Evolutionary conservation across 2,888 invertebrate genomes (phyloP), one percentile per base, ranked within the genome.

Genomic region (Drosophila lutescens): DNA sequence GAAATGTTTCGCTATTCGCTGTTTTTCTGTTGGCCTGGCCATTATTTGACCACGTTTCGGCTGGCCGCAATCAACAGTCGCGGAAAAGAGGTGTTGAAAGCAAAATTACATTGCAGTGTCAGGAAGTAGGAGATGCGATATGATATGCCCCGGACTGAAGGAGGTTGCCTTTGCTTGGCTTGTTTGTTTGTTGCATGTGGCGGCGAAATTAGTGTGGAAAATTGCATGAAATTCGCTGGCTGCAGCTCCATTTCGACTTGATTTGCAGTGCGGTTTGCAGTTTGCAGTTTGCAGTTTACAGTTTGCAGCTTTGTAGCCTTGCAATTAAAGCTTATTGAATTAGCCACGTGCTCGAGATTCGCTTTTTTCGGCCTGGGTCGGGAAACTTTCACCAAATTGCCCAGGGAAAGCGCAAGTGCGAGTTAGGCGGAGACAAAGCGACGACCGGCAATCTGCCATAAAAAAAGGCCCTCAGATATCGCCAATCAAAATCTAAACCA

Each of bases 71-170:
- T 85, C 82, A 75, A 80, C 76, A 49, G 15, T 9, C 12, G 23
- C n/a, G 86, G 43, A 61, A 56, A 79, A 87, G 84, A 86, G 85
- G 85, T 86, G 85, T 86, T 86, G 85, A 86, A 86, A 86, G 89
- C 85, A 81, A 86, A 85, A 86, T 86, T 88, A 87, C 89, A 86
- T 85, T 84, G 87, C 81, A 76, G 76, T 79, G 87, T 82, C 87
- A 63, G 88, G 86, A 82, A 82, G 87, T 81, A 85, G 61, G 78
- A 74, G 86, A 88, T 83, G 88, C 78, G 80, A 88, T 88, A 88
- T 88, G 83, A 87, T 83, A 83, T 80, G 86, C 40, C 44, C 38
- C 47, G 34, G n/a, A 46, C 30, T 15, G 32, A 30, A 30, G 30
- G 30, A 12, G 43, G 84, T 32, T 47, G 43, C 80, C 12, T 34